Evolutionary conservation across 2,113 vertebrate genomes (phyloP), one percentile per base, ranked within the genome.

Genomic region (Pitta sordida): DNA sequence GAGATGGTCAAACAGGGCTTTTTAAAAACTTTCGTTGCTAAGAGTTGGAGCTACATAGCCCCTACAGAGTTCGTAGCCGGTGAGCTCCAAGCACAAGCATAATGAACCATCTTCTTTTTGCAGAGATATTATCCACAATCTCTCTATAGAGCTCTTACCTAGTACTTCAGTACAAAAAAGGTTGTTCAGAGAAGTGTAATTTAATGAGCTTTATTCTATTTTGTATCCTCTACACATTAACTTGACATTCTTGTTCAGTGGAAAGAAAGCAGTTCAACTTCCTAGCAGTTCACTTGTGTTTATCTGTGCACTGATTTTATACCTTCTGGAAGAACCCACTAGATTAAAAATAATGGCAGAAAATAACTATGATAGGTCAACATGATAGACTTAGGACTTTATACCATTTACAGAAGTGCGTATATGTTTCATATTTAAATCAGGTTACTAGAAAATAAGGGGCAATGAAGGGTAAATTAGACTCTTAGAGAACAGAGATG

Each of bases 151-250:
- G 51, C 11, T 19, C n/a, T 67, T 81, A 65, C 32, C 37, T 19
- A 74, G 13, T 68, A 24, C 36, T 60, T 79, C 49, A 95, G 53
- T 86, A 93, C n/a, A 44, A 80, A 73, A 88, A 74, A 22, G 11
- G 20, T 30, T 78, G 29, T 63, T 90, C 26, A 68, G 51, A 77
- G 11, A 62, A 69, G 27, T 49, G 52, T 22, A 86, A 30, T 44
- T 81, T 87, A 60, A 59, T 60, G 21, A 81, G 7, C 10, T 89
- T 86, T 77, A 53, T 9, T 89, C 53, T 83, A 58, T 89, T 80
- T 60, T 62, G 16, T 44, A 6, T 58, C 13, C 29, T 77, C 10
- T 63, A 30, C 63, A 39, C 34, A 62, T 37, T 56, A 78, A 74
- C 8, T 77, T 81, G 85, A 58, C 73, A 67, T 6, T 30, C 48